These are phyloP conservation scores for Gadus chalcogrammus DNA, from an alignment of 2,113 vertebrate genomes.

Conservation along the genomic window DNA sequence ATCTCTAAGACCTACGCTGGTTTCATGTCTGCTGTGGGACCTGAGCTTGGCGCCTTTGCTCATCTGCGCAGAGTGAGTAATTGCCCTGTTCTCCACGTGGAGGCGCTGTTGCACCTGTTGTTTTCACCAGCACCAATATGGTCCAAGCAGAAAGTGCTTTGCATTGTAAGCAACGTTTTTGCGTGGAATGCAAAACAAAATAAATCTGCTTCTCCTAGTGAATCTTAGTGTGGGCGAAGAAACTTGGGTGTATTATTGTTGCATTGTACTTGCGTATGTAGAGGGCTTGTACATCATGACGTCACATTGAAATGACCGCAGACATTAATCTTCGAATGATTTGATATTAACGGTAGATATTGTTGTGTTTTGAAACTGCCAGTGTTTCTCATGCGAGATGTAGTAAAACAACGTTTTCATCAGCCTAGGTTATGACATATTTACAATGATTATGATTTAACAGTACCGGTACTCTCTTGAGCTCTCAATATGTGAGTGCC, in stretches of 20 bases:
- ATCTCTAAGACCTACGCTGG: slow-evolving; percentile 71
- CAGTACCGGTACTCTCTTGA: no score
- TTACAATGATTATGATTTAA: no score
- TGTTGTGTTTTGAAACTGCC: no score
- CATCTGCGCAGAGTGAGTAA: slow-evolving; percentile 78
- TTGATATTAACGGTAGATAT: no score
- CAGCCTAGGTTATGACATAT: no score
- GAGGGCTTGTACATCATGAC: no score
- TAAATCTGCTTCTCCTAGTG: not conserved
- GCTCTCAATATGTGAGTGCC: no score
- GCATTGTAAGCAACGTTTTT: not conserved
- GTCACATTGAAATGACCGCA: no score
- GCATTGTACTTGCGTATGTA: not conserved
- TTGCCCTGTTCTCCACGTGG: slow-evolving; percentile 30
- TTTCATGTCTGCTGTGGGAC: slow-evolving; percentile 72
- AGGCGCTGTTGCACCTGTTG: slow-evolving; percentile 36
- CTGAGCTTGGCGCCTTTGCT: slow-evolving; percentile 68
- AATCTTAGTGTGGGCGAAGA: not conserved
- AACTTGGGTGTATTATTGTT: not conserved
- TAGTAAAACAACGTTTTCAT: no score
- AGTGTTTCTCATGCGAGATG: no score
- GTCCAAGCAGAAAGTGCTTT: not conserved
- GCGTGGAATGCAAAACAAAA: not conserved
- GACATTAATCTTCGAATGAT: no score
- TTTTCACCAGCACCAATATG: not conserved